These are phyloP conservation scores for Tapera naevia DNA, from an alignment of 2,797 vertebrate species.

Conservation along the genomic window DNA sequence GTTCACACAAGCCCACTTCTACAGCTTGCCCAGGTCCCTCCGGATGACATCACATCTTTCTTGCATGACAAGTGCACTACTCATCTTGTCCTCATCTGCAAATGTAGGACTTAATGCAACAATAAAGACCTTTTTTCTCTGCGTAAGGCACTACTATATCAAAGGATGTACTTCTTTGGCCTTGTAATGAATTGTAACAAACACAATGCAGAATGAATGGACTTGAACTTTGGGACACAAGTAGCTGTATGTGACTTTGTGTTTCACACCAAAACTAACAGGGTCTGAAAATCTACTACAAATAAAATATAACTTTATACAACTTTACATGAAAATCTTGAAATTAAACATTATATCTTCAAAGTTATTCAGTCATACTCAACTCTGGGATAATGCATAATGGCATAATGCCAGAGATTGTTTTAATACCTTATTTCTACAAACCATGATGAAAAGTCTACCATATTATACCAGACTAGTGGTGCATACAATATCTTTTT, in stretches of 20 bases:
- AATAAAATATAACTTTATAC: not conserved
- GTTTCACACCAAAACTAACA: not conserved
- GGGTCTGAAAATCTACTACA: not conserved
- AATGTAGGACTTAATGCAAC: not conserved
- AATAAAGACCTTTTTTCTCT: conserved; percentile 47
- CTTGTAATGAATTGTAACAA: not conserved
- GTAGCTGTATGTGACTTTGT: not conserved
- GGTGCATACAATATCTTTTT: not conserved
- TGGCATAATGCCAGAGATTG: not conserved
- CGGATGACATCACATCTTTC: no score
- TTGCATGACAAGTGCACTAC: no score
- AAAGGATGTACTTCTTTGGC: conserved; percentile 46
- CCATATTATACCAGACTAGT: not conserved
- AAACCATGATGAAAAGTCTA: not conserved
- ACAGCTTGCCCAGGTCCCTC: no score
- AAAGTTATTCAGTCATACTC: not conserved
- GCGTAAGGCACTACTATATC: not conserved
- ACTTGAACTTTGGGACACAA: not conserved
- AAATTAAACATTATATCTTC: not conserved
- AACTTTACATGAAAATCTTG: not conserved
- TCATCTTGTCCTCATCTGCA: no score
- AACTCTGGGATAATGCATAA: not conserved
- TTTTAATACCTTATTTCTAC: conserved; percentile 30
- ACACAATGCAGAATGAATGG: not conserved
- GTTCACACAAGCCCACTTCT: no score